Conservation (phyloP, 2,888 invertebrate species). For the Pediacus dermestoides region DNA sequence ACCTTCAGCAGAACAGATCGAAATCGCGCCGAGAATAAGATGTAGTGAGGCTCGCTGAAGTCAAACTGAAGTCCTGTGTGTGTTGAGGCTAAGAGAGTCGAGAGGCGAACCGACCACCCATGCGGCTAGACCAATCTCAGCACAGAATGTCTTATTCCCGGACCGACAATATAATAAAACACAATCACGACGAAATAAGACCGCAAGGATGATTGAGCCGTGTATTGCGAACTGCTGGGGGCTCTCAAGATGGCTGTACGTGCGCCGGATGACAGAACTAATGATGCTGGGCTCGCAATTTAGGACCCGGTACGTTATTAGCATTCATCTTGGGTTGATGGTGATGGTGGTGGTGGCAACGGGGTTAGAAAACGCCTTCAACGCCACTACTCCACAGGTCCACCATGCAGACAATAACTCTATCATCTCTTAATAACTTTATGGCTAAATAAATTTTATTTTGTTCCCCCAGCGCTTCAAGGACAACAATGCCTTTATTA, state of each 20-base stretch:
- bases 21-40: slow-evolving; percentile 34
- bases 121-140: slow-evolving; percentile 51
- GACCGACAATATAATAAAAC: slow-evolving; percentile 49
- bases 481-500: too few species aligned
- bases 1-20: slow-evolving; percentile 27
- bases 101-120: slow-evolving; percentile 47
- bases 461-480: too few species aligned
- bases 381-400: too few species aligned
- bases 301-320: slow-evolving; percentile 30
- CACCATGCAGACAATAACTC: slow-evolving; percentile 29
- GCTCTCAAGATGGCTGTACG: slow-evolving; percentile 41
- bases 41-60: slow-evolving; percentile 30
- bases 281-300: slow-evolving; percentile 35
- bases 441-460: slow-evolving; percentile 27
- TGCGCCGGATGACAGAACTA: slow-evolving; percentile 38
- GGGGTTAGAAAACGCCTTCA: too few species aligned
- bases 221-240: slow-evolving; percentile 43
- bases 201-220: slow-evolving; percentile 50
- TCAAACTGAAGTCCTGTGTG: slow-evolving; percentile 43
- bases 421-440: slow-evolving; percentile 28
- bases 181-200: slow-evolving; percentile 48
- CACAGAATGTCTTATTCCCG: slow-evolving; percentile 51
- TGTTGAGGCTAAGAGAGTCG: slow-evolving; percentile 18
- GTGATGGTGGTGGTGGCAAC: too few species aligned
- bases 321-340: slow-evolving; percentile 20